Percentiles rank a stretch among this genome's conserved stretches.
These are phyloP conservation scores for Henicopernis longicauda DNA, from an alignment of 2,113 vertebrate genomes.

Conservation along the genomic window DNA sequence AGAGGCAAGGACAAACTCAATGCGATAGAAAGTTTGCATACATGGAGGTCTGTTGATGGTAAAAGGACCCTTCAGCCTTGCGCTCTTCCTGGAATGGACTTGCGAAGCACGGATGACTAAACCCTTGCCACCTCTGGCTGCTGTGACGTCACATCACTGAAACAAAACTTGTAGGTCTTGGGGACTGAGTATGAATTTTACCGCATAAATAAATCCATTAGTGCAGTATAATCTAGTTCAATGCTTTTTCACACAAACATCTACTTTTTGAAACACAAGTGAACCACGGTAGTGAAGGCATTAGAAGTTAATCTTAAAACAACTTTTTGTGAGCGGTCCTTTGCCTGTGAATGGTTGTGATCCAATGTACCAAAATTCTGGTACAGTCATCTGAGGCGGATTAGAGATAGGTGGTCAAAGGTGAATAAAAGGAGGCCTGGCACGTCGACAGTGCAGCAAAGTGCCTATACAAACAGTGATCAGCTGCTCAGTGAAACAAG, in stretches of 20 bases:
- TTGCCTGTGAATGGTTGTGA: background rate
- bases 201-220: background rate
- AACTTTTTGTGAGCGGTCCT: background rate
- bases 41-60: background rate
- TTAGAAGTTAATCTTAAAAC: background rate
- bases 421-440: background rate
- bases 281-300: background rate
- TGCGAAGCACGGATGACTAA: background rate
- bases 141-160: background rate
- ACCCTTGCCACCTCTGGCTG: background rate
- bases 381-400: background rate
- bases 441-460: fast-evolving
- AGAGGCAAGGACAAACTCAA: background rate
- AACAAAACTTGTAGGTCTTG: background rate
- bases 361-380: no score
- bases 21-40: background rate
- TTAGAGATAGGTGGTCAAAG: background rate
- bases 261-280: background rate
- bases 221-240: background rate
- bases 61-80: background rate
- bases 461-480: background rate
- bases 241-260: background rate
- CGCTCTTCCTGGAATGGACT: background rate
- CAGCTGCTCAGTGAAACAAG: background rate
- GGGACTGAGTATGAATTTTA: background rate